Conservation (phyloP, 2,113 vertebrate species). For the Coreoperca whiteheadi region DNA sequence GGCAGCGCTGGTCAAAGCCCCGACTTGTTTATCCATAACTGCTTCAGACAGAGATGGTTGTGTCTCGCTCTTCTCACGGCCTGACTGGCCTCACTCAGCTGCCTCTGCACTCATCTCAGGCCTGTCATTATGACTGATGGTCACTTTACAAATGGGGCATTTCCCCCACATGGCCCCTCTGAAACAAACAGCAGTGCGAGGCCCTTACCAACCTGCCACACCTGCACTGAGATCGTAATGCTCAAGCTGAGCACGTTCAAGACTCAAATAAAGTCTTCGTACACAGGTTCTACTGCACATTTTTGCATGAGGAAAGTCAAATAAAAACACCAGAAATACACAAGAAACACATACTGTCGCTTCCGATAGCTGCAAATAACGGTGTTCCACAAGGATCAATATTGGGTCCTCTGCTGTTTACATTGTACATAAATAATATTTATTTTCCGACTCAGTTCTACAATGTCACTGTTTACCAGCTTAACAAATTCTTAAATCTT, state of each 20-base stretch:
- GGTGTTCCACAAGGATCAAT: constrained; percentile 3
- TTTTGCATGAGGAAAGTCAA: neutral
- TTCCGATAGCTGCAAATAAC: neutral
- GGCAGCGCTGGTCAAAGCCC: constrained; percentile 54
- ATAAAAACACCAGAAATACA: neutral
- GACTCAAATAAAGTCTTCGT: neutral
- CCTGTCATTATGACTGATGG: constrained; percentile 77
- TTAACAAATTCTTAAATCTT: neutral
- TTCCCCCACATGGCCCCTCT: constrained; percentile 52
- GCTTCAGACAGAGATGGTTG: constrained; percentile 72
- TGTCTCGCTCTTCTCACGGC: constrained; percentile 51
- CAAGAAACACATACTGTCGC: neutral
- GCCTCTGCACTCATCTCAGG: constrained; percentile 45
- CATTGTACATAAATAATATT: neutral
- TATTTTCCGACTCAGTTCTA: too few relatives aligned
- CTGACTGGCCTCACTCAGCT: constrained; percentile 63
- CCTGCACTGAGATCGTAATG: constrained; percentile 50
- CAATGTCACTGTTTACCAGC: neutral
- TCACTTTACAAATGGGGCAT: constrained; percentile 71
- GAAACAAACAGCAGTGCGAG: constrained; percentile 48
- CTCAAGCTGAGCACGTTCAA: neutral
- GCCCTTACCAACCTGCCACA: constrained; percentile 27
- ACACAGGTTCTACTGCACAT: neutral
- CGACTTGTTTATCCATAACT: constrained; percentile 70
- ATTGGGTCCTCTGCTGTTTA: neutral